phyloP scores from a whole-genome alignment of 2,888 invertebrate species.

The Gerris lacustris region DNA sequence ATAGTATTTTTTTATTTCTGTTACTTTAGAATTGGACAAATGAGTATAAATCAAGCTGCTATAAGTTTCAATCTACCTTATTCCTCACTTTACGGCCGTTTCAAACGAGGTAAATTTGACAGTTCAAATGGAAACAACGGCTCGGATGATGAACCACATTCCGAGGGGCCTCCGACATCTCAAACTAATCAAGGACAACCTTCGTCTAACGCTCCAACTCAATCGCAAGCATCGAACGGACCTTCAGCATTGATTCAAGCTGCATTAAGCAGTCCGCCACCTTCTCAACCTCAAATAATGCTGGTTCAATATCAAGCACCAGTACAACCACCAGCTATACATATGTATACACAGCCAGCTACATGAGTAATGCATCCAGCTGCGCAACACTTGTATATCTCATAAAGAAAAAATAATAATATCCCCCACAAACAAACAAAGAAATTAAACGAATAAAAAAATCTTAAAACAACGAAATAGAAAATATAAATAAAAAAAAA shows the following conservation, averaged over 20 bases:
- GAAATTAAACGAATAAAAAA: too few species aligned
- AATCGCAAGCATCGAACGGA: constrained; percentile 24
- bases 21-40: constrained; percentile 61
- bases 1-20: background rate
- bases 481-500: too few species aligned
- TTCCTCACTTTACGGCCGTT: constrained; percentile 76
- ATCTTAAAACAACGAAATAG: too few species aligned
- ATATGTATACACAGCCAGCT: constrained; percentile 31
- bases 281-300: constrained; percentile 30
- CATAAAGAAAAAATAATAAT: too few species aligned
- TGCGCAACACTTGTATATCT: constrained; percentile 9
- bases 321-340: constrained; percentile 26
- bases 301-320: constrained; percentile 31
- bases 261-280: constrained; percentile 14
- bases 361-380: constrained; percentile 24
- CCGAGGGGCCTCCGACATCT: constrained; percentile 14
- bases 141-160: constrained; percentile 14
- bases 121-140: constrained; percentile 34
- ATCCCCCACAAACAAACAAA: too few species aligned
- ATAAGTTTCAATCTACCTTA: constrained; percentile 84
- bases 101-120: constrained; percentile 75
- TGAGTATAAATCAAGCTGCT: constrained; percentile 87
- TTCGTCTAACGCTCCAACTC: constrained; percentile 21
- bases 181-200: constrained; percentile 20
- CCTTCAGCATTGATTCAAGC: constrained; percentile 12